phyloP scores from a whole-genome alignment of 2,888 invertebrate species.

The Caenorhabditis drosophilae region DNA sequence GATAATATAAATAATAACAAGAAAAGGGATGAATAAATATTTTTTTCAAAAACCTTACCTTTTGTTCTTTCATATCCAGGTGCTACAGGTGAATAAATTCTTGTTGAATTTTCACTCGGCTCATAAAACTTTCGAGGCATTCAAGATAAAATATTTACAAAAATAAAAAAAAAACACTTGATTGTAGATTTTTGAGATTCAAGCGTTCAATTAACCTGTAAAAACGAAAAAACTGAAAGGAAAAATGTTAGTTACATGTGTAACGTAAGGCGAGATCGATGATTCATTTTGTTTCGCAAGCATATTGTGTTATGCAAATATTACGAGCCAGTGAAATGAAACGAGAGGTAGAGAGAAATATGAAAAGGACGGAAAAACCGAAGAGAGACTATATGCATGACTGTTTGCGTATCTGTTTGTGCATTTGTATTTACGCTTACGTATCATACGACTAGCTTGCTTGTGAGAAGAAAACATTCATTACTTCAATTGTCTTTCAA shows the following conservation, averaged over 20 bases:
- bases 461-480: no score
- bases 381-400: no score
- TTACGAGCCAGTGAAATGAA: not conserved
- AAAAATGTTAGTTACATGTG: not conserved
- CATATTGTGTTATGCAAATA: not conserved
- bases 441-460: no score
- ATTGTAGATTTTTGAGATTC: not conserved
- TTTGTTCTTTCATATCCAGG: not conserved
- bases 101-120: not conserved
- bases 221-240: not conserved
- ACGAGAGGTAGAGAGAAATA: no score
- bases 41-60: not conserved
- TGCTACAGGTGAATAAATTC: conserved; percentile 4
- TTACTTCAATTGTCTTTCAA: no score
- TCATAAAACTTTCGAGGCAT: conserved; percentile 5
- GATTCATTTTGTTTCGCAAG: not conserved
- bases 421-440: no score
- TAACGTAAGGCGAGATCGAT: not conserved
- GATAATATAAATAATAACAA: not conserved
- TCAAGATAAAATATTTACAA: not conserved
- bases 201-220: not conserved
- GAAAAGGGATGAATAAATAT: not conserved
- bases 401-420: no score
- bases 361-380: no score
- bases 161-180: not conserved